These are phyloP conservation scores for Melanotaenia parkinsoni DNA, from an alignment of 2,797 vertebrate species.

Conservation along the genomic window DNA sequence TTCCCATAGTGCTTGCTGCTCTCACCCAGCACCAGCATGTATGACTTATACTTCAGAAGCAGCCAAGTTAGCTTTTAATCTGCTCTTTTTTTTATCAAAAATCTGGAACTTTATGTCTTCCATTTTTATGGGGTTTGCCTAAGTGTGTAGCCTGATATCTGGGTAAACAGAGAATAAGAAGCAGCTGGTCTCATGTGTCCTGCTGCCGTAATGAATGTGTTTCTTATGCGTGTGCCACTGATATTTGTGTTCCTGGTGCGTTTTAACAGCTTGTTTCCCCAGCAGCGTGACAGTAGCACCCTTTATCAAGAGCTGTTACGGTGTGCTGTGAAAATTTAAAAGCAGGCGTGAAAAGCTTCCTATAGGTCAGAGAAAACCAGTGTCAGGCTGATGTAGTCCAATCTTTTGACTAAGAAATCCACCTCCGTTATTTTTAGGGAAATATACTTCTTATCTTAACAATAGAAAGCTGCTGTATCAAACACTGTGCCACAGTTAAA, in stretches of 20 bases:
- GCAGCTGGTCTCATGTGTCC: conserved; percentile 22
- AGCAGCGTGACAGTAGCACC: conserved; percentile 53
- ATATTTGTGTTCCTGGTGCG: conserved; percentile 52
- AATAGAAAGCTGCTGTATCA: neutral
- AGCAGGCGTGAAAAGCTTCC: conserved; percentile 71
- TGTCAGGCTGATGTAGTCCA: conserved; percentile 35
- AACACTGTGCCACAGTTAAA: neutral
- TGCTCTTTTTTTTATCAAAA: conserved; percentile 67
- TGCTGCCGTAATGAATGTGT: conserved; percentile 38
- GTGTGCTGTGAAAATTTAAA: conserved; percentile 64
- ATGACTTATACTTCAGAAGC: conserved; percentile 50
- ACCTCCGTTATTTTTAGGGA: neutral
- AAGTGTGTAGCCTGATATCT: conserved; percentile 37
- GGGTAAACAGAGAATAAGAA: conserved; percentile 43
- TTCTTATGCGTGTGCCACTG: conserved; percentile 34
- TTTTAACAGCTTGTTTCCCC: conserved; percentile 72
- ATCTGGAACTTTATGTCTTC: conserved; percentile 48
- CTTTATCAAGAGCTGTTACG: conserved; percentile 70
- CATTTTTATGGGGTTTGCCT: conserved; percentile 55
- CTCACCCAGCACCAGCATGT: conserved; percentile 12
- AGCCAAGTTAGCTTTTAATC: conserved; percentile 51
- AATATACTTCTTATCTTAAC: neutral
- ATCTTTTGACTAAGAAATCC: conserved; percentile 26
- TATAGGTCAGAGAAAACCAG: conserved; percentile 62
- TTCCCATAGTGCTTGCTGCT: conserved; percentile 34